phyloP scores from a whole-genome alignment of 2,113 vertebrate genomes.

The Pterocles gutturalis region DNA sequence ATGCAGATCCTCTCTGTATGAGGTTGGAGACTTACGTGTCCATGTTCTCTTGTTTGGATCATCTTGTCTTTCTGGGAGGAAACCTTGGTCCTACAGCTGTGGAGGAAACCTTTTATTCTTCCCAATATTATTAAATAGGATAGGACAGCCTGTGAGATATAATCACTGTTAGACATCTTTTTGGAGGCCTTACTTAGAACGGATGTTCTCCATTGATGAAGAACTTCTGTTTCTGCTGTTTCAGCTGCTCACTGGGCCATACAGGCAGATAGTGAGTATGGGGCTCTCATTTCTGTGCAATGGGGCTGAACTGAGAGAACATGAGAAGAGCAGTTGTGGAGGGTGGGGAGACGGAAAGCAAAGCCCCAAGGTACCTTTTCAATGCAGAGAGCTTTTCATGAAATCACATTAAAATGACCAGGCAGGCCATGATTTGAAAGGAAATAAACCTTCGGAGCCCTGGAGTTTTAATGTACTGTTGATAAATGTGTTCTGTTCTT shows the following conservation, averaged over 20 bases:
- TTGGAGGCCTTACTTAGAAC: neutral
- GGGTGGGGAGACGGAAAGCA: neutral
- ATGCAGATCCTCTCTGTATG: neutral
- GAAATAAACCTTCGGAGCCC: slow-evolving; percentile 62
- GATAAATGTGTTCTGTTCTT: slow-evolving; percentile 63
- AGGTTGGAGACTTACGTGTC: neutral
- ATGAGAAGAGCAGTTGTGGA: neutral
- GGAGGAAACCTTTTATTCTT: neutral
- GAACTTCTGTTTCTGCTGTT: neutral
- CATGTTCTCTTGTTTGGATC: neutral
- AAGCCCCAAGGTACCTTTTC: neutral
- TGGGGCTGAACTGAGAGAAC: neutral
- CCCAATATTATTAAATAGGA: neutral
- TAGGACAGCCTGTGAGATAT: neutral
- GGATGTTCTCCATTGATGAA: neutral
- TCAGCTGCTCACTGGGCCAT: neutral
- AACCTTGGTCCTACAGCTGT: neutral
- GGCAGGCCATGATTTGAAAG: slow-evolving; percentile 49
- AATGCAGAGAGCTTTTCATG: slow-evolving; percentile 26
- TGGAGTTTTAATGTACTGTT: slow-evolving; percentile 59
- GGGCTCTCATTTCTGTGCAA: neutral
- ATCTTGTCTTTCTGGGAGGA: neutral
- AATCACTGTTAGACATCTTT: neutral
- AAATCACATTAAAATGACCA: slow-evolving; percentile 20
- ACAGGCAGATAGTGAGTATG: neutral